Percentiles rank a stretch among this genome's conserved stretches.
Conservation (phyloP, 2,888 invertebrate genomes). For the Dryomyza anilis region DNA sequence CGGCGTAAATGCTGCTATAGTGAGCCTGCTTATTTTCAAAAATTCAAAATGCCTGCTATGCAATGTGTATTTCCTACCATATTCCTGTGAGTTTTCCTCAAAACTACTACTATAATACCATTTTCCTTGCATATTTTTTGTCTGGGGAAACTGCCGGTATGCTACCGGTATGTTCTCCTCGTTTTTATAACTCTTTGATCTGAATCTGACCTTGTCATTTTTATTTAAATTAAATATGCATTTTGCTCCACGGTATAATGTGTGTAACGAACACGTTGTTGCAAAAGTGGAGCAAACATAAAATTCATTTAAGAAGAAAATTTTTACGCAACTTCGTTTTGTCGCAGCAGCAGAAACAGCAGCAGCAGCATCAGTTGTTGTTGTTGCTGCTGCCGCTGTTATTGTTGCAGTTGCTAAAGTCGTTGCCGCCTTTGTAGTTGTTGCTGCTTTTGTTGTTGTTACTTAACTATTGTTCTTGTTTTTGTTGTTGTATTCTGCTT, state of each 20-base stretch:
- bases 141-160: no score
- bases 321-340: slow-evolving; percentile 31
- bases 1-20: no score
- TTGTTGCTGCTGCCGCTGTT: not conserved
- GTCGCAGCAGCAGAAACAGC: not conserved
- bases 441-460: not conserved
- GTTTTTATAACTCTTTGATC: no score
- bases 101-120: slow-evolving; percentile 10
- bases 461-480: not conserved
- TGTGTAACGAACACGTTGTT: no score
- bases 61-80: no score
- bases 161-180: no score
- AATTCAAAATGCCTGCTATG: no score
- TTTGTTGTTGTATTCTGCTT: not conserved
- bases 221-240: no score
- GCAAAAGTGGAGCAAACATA: slow-evolving; percentile 29
- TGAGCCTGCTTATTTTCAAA: no score
- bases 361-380: not conserved
- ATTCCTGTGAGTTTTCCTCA: no score
- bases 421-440: not conserved
- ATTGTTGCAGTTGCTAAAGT: not conserved
- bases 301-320: slow-evolving; percentile 33
- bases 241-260: no score
- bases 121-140: slow-evolving; percentile 4
- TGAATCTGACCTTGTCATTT: no score